Conservation (phyloP, 2,888 invertebrate species). For the Esperia sulphurella region DNA sequence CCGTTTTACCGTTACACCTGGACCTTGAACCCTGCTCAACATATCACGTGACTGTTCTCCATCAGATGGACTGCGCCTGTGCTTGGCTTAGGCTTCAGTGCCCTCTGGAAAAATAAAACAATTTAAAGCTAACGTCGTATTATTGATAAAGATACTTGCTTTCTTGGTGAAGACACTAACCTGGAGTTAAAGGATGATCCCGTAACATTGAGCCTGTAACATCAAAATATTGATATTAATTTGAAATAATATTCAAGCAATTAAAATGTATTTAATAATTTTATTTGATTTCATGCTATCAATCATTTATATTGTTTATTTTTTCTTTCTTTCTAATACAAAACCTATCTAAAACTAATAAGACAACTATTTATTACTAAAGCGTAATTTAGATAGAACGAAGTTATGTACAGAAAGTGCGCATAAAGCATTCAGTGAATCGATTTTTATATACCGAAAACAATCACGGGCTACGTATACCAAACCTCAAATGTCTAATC, state of each 20-base stretch:
- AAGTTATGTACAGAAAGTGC: no score
- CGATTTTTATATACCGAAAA: no score
- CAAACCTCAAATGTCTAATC: no score
- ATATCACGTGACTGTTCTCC: conserved; percentile 52
- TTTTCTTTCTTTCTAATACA: no score
- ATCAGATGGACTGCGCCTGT: conserved; percentile 26
- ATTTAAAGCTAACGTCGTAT: not conserved
- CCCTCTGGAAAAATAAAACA: conserved; percentile 41
- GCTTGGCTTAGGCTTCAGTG: conserved; percentile 53
- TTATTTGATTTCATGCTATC: no score
- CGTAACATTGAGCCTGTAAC: conserved; percentile 73
- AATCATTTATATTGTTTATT: no score
- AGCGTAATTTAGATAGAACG: no score
- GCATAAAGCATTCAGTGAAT: no score
- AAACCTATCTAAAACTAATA: no score
- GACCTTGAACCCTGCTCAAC: conserved; percentile 65
- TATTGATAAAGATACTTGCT: not conserved
- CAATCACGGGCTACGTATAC: no score
- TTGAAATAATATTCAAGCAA: conserved; percentile 1
- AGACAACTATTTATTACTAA: no score
- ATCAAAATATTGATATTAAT: conserved; percentile 12
- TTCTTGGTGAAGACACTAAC: conserved; percentile 26
- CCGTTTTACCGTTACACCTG: conserved; percentile 43
- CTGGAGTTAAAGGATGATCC: conserved; percentile 73
- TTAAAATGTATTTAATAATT: not conserved